Conservation (phyloP, 2,113 vertebrate species). For the Otis tarda region DNA sequence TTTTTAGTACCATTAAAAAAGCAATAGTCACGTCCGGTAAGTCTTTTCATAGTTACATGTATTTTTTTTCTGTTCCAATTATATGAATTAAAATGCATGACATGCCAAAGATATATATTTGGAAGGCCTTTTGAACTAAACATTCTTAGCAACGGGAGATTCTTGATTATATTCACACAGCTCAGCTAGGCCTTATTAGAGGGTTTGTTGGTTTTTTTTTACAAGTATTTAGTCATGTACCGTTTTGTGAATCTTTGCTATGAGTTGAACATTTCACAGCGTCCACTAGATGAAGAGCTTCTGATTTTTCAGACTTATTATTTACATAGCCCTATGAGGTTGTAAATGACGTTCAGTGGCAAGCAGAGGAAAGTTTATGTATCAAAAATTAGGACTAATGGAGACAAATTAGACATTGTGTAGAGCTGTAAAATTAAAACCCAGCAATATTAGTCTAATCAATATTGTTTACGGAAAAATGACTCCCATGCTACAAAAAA, state of each 20-base stretch:
- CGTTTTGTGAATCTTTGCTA: not conserved
- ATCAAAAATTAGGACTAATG: not conserved
- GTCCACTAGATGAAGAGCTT: not conserved
- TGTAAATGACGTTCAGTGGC: not conserved
- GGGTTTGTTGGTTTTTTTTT: not conserved
- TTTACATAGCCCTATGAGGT: not conserved
- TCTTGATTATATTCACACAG: not conserved
- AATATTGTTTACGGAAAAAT: not conserved
- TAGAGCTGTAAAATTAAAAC: not conserved
- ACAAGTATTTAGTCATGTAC: not conserved
- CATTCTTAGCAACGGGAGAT: not conserved
- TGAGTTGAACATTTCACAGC: not conserved
- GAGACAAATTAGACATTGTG: not conserved
- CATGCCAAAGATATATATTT: not conserved
- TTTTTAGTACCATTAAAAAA: not conserved
- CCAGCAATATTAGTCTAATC: not conserved
- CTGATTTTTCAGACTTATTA: not conserved
- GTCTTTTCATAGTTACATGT: not conserved
- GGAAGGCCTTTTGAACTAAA: not conserved
- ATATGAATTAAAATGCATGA: not conserved
- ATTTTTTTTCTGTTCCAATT: not conserved
- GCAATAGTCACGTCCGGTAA: not conserved
- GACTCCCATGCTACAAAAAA: not conserved
- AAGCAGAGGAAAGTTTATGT: not conserved
- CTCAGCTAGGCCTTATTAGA: not conserved